Evolutionary conservation across 2,797 vertebrate species (phyloP).

Genomic region (Spinus pinus): DNA sequence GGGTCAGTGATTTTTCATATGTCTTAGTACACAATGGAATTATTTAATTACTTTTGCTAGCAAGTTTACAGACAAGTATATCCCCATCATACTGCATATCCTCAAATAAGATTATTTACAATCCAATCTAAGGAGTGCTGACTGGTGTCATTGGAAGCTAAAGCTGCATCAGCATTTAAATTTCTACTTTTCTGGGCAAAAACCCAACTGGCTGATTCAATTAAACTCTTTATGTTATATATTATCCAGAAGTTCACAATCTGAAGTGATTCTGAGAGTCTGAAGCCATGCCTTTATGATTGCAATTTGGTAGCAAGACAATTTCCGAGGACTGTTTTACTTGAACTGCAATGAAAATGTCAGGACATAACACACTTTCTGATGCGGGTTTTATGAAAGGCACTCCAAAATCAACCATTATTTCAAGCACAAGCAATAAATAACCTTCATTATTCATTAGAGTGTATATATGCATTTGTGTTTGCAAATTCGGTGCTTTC

Average conservation of each 20-base stretch:
- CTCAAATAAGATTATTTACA: conserved; percentile 82
- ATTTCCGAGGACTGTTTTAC: conserved; percentile 75
- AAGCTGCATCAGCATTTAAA: conserved; percentile 82
- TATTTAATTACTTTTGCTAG: conserved; percentile 83
- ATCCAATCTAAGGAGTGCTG: conserved; percentile 83
- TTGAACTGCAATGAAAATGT: conserved; percentile 76
- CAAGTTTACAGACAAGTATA: conserved; percentile 75
- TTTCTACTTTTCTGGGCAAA: conserved; percentile 83
- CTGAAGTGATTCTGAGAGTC: conserved; percentile 74
- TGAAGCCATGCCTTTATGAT: conserved; percentile 78
- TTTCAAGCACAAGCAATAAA: conserved; percentile 77
- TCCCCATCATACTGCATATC: conserved; percentile 67
- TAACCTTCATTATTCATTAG: conserved; percentile 78
- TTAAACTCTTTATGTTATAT: conserved; percentile 83
- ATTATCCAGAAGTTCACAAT: conserved; percentile 81
- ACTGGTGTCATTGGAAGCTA: conserved; percentile 77
- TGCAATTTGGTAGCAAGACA: conserved; percentile 80
- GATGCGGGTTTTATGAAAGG: conserved; percentile 74
- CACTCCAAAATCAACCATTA: conserved; percentile 75
- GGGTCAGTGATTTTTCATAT: conserved; percentile 60
- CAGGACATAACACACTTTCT: conserved; percentile 69
- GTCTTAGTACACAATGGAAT: conserved; percentile 75
- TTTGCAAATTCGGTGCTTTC: conserved; percentile 74
- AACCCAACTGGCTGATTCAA: conserved; percentile 82
- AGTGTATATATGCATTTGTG: conserved; percentile 71